phyloP scores from a whole-genome alignment of 30 jellyfish, hydroid and myxozoan species.

The Aurelia sp. region DNA sequence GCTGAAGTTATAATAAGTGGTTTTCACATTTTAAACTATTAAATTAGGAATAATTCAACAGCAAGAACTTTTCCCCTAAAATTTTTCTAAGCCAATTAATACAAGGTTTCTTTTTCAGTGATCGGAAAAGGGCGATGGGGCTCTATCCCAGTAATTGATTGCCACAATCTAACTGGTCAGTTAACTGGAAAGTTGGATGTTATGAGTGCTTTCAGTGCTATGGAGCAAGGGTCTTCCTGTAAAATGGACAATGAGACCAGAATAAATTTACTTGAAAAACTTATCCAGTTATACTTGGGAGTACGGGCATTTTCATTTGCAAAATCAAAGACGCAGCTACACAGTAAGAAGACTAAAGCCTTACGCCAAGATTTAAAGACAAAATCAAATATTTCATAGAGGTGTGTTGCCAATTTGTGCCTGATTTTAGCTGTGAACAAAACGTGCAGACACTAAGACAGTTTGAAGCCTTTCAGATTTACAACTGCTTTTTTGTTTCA shows the following conservation, averaged over 20 bases:
- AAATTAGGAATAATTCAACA: too few relatives aligned
- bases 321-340: slow-evolving; percentile 7
- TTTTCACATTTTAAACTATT: too few relatives aligned
- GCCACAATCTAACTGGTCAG: slow-evolving; percentile 23
- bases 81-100: too few relatives aligned
- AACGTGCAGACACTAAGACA: too few relatives aligned
- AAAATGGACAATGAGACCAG: slow-evolving; percentile 26
- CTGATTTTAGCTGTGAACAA: too few relatives aligned
- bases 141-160: slow-evolving; percentile 10
- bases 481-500: too few relatives aligned
- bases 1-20: too few relatives aligned
- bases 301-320: slow-evolving; percentile 26
- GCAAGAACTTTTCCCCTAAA: too few relatives aligned
- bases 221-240: slow-evolving; percentile 16
- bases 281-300: slow-evolving; percentile 21
- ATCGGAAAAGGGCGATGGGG: too few relatives aligned
- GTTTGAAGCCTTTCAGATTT: too few relatives aligned
- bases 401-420: too few relatives aligned
- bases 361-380: background rate
- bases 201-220: slow-evolving; percentile 10
- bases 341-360: background rate
- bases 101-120: too few relatives aligned
- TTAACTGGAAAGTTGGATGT: background rate
- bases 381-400: background rate
- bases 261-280: slow-evolving; percentile 3